phyloP scores from a whole-genome alignment of 2,888 invertebrate genomes.

The Anodontia alba region DNA sequence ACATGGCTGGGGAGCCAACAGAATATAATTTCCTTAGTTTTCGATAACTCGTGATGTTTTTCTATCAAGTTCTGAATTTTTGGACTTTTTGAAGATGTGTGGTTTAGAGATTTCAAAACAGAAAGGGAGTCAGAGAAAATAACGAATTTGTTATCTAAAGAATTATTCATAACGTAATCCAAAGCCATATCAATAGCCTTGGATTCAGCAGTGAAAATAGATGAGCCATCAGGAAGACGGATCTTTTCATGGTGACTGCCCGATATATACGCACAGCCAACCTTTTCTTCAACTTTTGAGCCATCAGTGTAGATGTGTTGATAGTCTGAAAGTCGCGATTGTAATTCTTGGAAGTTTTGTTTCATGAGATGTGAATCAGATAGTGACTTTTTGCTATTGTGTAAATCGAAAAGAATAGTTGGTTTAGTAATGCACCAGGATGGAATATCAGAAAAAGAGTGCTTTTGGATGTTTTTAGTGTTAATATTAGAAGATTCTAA shows the following conservation, averaged over 20 bases:
- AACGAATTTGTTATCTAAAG: background rate
- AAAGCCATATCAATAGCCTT: conserved; percentile 29
- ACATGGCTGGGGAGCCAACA: conserved; percentile 35
- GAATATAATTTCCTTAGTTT: conserved; percentile 18
- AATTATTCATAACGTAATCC: background rate
- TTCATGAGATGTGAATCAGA: conserved; percentile 18
- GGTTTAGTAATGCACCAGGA: conserved; percentile 20
- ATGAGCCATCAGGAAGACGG: conserved; percentile 23
- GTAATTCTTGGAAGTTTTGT: conserved; percentile 12
- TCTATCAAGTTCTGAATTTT: conserved; percentile 11
- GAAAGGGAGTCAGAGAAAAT: conserved; percentile 33
- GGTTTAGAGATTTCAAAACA: conserved; percentile 17
- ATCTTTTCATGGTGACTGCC: background rate
- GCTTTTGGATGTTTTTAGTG: background rate
- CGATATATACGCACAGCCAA: conserved; percentile 18
- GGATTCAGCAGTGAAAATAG: conserved; percentile 35
- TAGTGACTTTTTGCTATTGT: conserved; percentile 13
- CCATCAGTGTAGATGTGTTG: conserved; percentile 36
- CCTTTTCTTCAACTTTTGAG: conserved; percentile 27
- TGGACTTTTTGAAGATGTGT: background rate
- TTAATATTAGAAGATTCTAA: conserved; percentile 4
- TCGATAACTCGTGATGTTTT: background rate
- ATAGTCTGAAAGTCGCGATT: background rate
- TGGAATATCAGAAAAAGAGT: background rate
- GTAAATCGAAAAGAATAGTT: conserved; percentile 16